Percentiles rank a stretch among this genome's conserved stretches.
Conservation (phyloP, 2,888 invertebrate species). For the Tridacna crocea region DNA sequence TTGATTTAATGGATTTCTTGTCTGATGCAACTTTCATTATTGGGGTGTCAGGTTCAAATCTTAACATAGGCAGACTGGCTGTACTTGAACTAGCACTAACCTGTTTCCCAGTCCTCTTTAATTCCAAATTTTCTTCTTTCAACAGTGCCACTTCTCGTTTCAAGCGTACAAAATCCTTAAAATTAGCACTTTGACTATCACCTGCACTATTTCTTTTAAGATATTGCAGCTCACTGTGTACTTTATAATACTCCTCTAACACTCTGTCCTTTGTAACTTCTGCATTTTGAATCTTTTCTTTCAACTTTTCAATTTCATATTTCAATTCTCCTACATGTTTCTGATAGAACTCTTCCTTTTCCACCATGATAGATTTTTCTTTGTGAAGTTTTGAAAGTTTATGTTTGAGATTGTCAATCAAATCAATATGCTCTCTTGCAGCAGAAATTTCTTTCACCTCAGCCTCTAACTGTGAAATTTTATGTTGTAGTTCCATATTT, state of each 20-base stretch:
- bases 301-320: constrained; percentile 66
- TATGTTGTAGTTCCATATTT: constrained; percentile 73
- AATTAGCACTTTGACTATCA: constrained; percentile 71
- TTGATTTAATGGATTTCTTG: constrained; percentile 45
- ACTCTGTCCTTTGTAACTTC: constrained; percentile 72
- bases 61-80: constrained; percentile 61
- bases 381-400: constrained; percentile 68
- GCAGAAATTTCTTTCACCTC: constrained; percentile 66
- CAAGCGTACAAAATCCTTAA: constrained; percentile 79
- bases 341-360: constrained; percentile 69
- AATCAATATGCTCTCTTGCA: constrained; percentile 66
- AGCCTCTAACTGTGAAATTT: constrained; percentile 67
- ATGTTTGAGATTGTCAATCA: constrained; percentile 71
- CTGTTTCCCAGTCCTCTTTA: constrained; percentile 57
- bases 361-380: constrained; percentile 67
- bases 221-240: constrained; percentile 68
- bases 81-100: constrained; percentile 24
- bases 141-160: constrained; percentile 76
- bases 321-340: constrained; percentile 65
- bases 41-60: constrained; percentile 45
- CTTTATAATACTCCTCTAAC: constrained; percentile 69
- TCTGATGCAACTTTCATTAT: constrained; percentile 30
- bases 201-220: constrained; percentile 64
- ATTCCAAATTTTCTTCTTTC: constrained; percentile 76
- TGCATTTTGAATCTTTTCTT: constrained; percentile 61